phyloP scores from a whole-genome alignment of 1,140 invertebrate genomes.

The Cyrtorhinus lividipennis region DNA sequence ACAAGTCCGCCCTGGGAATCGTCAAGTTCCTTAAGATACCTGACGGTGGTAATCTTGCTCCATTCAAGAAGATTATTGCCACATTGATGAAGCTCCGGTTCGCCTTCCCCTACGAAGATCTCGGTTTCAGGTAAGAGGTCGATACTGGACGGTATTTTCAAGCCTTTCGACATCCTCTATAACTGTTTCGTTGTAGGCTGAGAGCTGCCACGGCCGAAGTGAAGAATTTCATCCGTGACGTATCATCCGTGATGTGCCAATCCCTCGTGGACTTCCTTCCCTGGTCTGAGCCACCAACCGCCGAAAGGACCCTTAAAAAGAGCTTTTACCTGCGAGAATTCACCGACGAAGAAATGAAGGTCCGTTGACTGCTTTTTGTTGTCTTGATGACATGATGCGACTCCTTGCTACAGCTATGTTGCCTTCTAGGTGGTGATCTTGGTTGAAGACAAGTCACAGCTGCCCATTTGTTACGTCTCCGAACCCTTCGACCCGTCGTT shows the following conservation, averaged over 20 bases:
- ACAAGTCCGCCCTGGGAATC: not conserved
- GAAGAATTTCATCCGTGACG: not conserved
- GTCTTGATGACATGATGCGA: not conserved
- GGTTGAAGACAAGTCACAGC: not conserved
- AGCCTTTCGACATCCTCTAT: too few relatives aligned
- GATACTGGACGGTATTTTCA: too few relatives aligned
- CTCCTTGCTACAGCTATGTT: too few relatives aligned
- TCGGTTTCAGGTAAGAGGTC: not conserved
- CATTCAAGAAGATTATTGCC: not conserved
- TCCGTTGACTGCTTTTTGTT: not conserved
- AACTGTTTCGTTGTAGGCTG: not conserved
- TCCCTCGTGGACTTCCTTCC: not conserved
- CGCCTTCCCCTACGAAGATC: slow-evolving; percentile 1
- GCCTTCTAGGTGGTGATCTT: not conserved
- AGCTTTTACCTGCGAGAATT: not conserved
- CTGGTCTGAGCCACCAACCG: not conserved
- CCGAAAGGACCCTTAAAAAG: not conserved
- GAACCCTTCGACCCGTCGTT: not conserved
- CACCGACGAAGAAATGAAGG: not conserved
- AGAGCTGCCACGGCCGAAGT: not conserved
- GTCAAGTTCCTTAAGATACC: not conserved
- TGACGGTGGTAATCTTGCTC: not conserved
- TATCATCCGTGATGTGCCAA: not conserved
- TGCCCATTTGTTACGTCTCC: not conserved
- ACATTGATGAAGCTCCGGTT: not conserved